Evolutionary conservation across 2,113 vertebrate species (phyloP).

Genomic region (Boulengeromyrus knoepffleri): DNA sequence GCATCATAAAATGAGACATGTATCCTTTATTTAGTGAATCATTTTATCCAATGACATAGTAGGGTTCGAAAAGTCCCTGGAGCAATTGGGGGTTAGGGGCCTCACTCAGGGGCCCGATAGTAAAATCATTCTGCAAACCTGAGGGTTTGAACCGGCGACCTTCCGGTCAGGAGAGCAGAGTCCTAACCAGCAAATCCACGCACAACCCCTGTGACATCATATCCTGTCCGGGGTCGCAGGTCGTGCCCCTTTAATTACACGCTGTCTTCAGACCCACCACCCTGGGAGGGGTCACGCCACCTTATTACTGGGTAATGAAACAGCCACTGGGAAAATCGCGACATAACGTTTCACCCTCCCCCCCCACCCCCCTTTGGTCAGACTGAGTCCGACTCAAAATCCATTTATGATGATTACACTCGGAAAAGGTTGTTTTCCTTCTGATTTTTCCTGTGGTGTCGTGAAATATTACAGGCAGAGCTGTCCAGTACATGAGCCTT

Average conservation of each 20-base stretch:
- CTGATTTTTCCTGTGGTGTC: conserved; percentile 28
- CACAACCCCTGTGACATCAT: conserved; percentile 42
- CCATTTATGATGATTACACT: conserved; percentile 24
- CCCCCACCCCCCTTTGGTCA: not conserved
- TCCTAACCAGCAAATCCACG: not conserved
- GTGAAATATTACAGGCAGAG: conserved; percentile 34
- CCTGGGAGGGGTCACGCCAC: conserved; percentile 36
- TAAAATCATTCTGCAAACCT: not conserved
- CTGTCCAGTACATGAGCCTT: conserved; percentile 19
- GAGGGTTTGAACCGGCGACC: not conserved
- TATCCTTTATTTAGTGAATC: not conserved
- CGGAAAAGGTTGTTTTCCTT: conserved; percentile 29
- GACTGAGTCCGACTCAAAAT: conserved; percentile 18
- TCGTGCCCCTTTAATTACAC: conserved; percentile 48
- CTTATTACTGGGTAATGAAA: conserved; percentile 21
- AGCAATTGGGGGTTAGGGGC: not conserved
- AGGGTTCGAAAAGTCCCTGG: not conserved
- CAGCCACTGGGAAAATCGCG: not conserved
- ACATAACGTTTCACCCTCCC: not conserved
- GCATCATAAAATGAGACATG: conserved; percentile 46
- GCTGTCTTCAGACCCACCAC: conserved; percentile 36
- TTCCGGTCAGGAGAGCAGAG: not conserved
- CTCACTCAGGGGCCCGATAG: not conserved
- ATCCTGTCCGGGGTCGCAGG: conserved; percentile 55
- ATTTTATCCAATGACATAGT: not conserved